Evolutionary conservation across 2,888 invertebrate species (phyloP).

Genomic region (Tinea trinotella): DNA sequence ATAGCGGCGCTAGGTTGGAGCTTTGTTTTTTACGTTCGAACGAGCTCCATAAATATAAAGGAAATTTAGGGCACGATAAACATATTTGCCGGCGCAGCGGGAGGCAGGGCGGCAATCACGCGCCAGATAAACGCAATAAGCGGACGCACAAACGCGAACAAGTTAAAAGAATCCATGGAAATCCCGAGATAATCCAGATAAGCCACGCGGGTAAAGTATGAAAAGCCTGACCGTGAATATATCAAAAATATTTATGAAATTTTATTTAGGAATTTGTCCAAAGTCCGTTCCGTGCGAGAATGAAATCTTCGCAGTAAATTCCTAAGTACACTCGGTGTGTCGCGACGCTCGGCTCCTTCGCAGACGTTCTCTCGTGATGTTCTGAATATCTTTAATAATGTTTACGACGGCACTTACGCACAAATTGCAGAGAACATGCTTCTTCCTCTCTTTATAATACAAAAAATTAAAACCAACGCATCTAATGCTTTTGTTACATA

Average conservation of each 20-base stretch:
- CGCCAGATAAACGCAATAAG: constrained; percentile 52
- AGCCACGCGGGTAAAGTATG: constrained; percentile 63
- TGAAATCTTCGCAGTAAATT: constrained; percentile 31
- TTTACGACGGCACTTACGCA: background rate
- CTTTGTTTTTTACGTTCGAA: constrained; percentile 37
- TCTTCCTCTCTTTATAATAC: background rate
- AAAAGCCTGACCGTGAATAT: constrained; percentile 66
- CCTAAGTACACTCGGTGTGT: constrained; percentile 29
- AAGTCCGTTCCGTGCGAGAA: constrained; percentile 35
- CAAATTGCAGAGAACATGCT: background rate
- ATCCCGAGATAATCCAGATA: constrained; percentile 65
- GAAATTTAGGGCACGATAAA: constrained; percentile 48
- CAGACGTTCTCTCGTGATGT: background rate
- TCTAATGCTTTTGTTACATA: too few relatives aligned
- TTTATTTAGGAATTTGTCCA: constrained; percentile 50
- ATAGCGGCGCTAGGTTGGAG: constrained; percentile 25
- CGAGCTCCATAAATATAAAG: constrained; percentile 41
- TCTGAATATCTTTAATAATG: background rate
- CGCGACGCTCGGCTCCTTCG: constrained; percentile 27
- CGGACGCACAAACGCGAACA: constrained; percentile 53
- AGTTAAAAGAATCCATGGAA: constrained; percentile 55
- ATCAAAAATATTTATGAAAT: constrained; percentile 64
- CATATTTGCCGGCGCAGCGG: constrained; percentile 38
- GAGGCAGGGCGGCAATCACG: constrained; percentile 37
- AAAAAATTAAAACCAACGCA: background rate